These are phyloP conservation scores for Ptychobarbus kaznakovi DNA, from an alignment of 2,797 vertebrate genomes.

Conservation along the genomic window DNA sequence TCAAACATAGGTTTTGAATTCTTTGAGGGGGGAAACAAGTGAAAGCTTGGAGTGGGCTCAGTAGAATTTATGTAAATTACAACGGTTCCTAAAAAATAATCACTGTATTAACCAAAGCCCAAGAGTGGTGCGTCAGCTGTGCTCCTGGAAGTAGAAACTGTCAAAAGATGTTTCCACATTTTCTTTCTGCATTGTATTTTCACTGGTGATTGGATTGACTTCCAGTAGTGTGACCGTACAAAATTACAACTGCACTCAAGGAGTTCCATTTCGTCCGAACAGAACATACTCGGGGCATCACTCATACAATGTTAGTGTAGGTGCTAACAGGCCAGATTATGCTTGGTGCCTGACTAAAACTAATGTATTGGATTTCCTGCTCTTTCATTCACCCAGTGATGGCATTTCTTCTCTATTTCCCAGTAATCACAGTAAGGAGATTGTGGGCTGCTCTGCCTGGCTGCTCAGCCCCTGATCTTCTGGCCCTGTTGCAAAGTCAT, in stretches of 20 bases:
- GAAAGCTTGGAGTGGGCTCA: background rate
- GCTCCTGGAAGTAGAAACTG: background rate
- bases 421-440: conserved; percentile 52
- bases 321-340: conserved; percentile 25
- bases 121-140: background rate
- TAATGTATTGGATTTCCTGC: conserved; percentile 40
- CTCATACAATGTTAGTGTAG: background rate
- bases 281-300: conserved; percentile 18
- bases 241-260: conserved; percentile 2
- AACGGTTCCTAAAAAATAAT: background rate
- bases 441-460: conserved; percentile 43
- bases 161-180: background rate
- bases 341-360: conserved; percentile 45
- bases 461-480: conserved; percentile 42
- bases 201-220: background rate
- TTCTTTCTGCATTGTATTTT: conserved; percentile 13
- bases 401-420: conserved; percentile 54
- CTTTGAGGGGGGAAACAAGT: background rate
- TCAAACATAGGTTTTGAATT: background rate
- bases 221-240: background rate
- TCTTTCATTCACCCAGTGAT: conserved; percentile 43
- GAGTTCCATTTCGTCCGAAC: background rate
- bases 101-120: background rate
- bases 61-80: background rate
- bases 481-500: conserved; percentile 41